Conservation (phyloP, 92 coral and sea anemone species). For the Paragorgia papillata region DNA sequence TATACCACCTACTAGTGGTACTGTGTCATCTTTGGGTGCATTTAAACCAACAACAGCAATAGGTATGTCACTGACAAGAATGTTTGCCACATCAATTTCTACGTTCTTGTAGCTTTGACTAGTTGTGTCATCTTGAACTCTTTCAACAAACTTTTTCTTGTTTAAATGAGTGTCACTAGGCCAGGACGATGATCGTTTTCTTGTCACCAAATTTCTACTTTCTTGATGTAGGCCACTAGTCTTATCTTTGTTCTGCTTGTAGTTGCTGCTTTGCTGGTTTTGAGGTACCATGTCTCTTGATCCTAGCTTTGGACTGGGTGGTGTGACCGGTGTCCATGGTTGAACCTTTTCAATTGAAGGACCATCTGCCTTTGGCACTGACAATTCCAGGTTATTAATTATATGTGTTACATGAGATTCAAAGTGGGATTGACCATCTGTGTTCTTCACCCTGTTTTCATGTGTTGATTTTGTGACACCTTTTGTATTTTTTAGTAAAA, state of each 20-base stretch:
- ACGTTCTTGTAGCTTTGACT: constrained; percentile 14
- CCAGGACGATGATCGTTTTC: constrained; percentile 35
- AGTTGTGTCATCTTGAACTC: constrained; percentile 1
- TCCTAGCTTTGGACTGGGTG: neutral
- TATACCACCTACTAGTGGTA: neutral
- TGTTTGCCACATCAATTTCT: constrained; percentile 94
- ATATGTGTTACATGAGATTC: neutral
- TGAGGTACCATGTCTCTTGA: neutral
- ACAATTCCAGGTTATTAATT: neutral
- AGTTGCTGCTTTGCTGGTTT: neutral
- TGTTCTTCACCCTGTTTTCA: neutral
- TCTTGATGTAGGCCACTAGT: neutral
- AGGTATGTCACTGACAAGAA: constrained; percentile 80
- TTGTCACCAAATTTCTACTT: neutral
- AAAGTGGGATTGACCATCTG: neutral
- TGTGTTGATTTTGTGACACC: neutral
- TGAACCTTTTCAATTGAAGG: too few species aligned
- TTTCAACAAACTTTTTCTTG: constrained; percentile 7
- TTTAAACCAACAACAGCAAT: constrained; percentile 60
- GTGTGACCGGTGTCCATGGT: too few species aligned
- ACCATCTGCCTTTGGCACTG: neutral
- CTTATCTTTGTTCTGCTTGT: neutral
- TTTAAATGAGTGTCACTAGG: neutral
- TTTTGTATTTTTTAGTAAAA: neutral
- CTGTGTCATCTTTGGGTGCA: constrained; percentile 1